Evolutionary conservation across 2,797 vertebrate species (phyloP).

Genomic region (Lindbergichthys nudifrons): DNA sequence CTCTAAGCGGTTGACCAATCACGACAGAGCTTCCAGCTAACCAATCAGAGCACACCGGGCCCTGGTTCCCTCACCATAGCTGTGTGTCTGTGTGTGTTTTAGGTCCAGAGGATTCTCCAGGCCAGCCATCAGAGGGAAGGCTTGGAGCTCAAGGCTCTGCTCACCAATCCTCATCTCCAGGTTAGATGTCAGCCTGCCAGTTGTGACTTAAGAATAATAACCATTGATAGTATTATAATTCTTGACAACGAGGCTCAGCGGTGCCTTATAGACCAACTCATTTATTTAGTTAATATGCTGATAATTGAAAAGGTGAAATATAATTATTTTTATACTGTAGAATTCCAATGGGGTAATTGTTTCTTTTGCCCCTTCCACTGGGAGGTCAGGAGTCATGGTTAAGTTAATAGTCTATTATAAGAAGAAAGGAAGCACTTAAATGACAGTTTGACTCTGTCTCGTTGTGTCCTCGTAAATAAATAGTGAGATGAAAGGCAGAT

Average conservation of each 20-base stretch:
- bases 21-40: no score
- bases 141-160: slow-evolving; percentile 90
- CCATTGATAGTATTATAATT: neutral
- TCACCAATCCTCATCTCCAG: slow-evolving; percentile 93
- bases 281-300: slow-evolving; percentile 31
- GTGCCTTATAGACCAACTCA: slow-evolving; percentile 6
- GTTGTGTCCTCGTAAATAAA: neutral
- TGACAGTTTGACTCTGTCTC: slow-evolving; percentile 18
- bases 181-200: slow-evolving; percentile 78
- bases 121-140: slow-evolving; percentile 91
- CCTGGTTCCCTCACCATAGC: neutral
- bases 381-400: slow-evolving; percentile 34
- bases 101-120: slow-evolving; percentile 93
- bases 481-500: neutral
- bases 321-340: slow-evolving; percentile 23
- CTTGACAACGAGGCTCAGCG: slow-evolving; percentile 1
- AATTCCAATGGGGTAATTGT: slow-evolving; percentile 46
- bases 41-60: no score
- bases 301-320: slow-evolving; percentile 40
- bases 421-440: slow-evolving; percentile 6
- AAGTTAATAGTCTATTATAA: slow-evolving; percentile 13
- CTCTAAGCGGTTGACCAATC: no score
- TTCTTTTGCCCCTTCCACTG: slow-evolving; percentile 31
- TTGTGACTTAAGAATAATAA: slow-evolving; percentile 18
- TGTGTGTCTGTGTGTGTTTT: slow-evolving; percentile 48